Base-by-base conservation (phyloP, 2,113 vertebrate species). In the Stictonetta naevosa region DNA sequence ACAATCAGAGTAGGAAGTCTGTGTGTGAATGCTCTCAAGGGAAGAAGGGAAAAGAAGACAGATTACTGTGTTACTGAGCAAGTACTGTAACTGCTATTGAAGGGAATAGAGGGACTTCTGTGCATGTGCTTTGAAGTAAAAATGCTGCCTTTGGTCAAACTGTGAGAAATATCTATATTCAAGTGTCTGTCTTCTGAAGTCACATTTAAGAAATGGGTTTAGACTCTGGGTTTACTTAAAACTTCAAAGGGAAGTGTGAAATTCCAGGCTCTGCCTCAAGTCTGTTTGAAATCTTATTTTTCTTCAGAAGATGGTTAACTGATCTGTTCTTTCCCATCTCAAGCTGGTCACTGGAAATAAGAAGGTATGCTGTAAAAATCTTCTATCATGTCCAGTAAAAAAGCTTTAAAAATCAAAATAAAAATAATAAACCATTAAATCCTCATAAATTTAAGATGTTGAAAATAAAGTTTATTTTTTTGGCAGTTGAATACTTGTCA, bases 41-140 rank as follows among this genome's bases (percentile, higher is more conserved):
- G 23, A 22, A 59, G 26, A 42, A 63, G 29, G 4, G 31, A 6
- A 59, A 52, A 17, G 46, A 48, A 48, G 20, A 21, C 46, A 50
- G 69, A 44, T 44, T 15, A 6, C 19, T 64, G 13, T 64, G 13
- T 19, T 53, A 20, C 44, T 53, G 36, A 48, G 10, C n/a, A 50
- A 0, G 0, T 40, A 28, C 23, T 1, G 0, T 26, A 56, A 26
- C 14, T 0, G 1, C 26, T 50, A 16, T 10, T 63, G 7, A 13
- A 53, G 13, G 31, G 48, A 59, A 60, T 8, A 52, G 31, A 36
- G 3, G 7, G 13, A 48, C 5, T 83, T 62, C 34, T 80, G 46
- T 42, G 14, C 8, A 8, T 1, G 6, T 53, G 15, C 6, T 91
- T 75, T 63, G 14, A 46, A 75, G 7, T 29, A 64, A 64, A 64